Conservation (phyloP, 2,113 vertebrate genomes). For the Pseudopodoces humilis region DNA sequence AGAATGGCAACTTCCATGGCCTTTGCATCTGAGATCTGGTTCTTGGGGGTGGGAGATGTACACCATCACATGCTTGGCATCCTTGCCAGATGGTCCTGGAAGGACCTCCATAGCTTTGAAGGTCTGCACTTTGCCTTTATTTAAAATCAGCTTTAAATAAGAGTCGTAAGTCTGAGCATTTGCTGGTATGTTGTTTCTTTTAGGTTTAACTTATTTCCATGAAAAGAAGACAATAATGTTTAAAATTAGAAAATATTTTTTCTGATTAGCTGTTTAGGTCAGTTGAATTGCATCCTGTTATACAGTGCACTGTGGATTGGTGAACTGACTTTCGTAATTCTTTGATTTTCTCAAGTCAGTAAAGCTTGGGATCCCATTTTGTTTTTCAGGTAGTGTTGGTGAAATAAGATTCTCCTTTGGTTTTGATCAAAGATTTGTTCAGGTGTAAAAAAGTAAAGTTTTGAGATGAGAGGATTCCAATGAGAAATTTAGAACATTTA, state of each 20-base stretch:
- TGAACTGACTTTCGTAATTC: background rate
- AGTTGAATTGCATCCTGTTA: background rate
- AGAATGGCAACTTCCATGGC: background rate
- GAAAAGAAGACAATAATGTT: background rate
- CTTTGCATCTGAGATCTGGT: background rate
- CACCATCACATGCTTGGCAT: accelerated
- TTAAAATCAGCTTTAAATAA: conserved; percentile 6
- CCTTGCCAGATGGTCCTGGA: background rate
- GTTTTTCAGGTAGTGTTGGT: background rate
- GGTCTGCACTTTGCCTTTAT: background rate
- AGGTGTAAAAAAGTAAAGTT: background rate
- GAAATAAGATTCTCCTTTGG: background rate
- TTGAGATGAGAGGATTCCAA: background rate
- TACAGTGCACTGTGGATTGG: background rate
- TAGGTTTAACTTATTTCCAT: background rate
- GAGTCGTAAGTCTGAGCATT: background rate
- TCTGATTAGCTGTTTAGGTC: background rate
- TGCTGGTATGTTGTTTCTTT: background rate
- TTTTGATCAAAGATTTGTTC: background rate
- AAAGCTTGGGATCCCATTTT: background rate
- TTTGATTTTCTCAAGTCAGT: background rate
- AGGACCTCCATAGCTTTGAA: background rate
- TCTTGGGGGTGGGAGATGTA: background rate
- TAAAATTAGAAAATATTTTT: background rate
- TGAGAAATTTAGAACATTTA: background rate